Percentiles rank a stretch among this genome's conserved stretches.
phyloP scores from a whole-genome alignment of 2,888 invertebrate genomes.

The Rhagophthalmus giganteus region DNA sequence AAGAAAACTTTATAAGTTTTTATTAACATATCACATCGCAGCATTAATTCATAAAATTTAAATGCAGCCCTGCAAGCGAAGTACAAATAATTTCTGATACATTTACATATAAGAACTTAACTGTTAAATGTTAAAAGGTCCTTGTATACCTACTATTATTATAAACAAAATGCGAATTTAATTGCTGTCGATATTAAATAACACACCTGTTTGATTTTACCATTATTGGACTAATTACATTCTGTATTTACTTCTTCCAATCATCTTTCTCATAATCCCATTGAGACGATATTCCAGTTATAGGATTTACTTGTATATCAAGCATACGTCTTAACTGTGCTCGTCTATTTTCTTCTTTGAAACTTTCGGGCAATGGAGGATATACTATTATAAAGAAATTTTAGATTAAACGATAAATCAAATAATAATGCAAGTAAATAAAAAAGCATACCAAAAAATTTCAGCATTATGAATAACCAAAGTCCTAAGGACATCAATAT shows the following conservation, averaged over 20 bases:
- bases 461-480: slow-evolving; percentile 65
- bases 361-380: slow-evolving; percentile 56
- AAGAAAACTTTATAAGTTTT: too few relatives aligned
- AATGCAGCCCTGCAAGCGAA: not conserved
- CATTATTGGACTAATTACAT: too few relatives aligned
- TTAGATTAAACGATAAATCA: not conserved
- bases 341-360: slow-evolving; percentile 63
- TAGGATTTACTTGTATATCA: slow-evolving; percentile 60
- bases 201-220: too few relatives aligned
- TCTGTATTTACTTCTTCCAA: slow-evolving; percentile 60
- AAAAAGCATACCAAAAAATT: slow-evolving; percentile 61
- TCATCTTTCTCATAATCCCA: slow-evolving; percentile 73
- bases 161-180: not conserved
- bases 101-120: not conserved
- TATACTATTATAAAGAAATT: slow-evolving; percentile 44
- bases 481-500: slow-evolving; percentile 60
- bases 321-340: slow-evolving; percentile 65
- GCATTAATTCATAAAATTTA: not conserved
- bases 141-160: not conserved
- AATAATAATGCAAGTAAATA: slow-evolving; percentile 1
- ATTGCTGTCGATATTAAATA: not conserved
- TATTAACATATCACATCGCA: too few relatives aligned
- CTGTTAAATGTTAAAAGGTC: not conserved
- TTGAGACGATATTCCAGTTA: slow-evolving; percentile 65
- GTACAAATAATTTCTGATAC: not conserved